Base-by-base conservation (phyloP, 2,888 invertebrate species). In the Stramonita haemastoma region DNA sequence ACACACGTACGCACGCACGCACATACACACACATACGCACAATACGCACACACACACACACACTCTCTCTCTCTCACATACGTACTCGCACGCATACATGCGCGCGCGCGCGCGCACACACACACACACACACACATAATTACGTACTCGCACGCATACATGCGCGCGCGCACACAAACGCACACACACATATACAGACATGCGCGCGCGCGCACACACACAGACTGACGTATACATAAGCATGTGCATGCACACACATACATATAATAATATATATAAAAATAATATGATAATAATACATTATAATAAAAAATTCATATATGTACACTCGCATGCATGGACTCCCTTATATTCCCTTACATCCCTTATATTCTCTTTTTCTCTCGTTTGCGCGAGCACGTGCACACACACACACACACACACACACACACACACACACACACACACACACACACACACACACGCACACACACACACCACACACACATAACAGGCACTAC, bases 41-140 rank as follows among this genome's bases (percentile, higher is more conserved):
- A 77, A 77, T 11, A 77, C 29, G 32, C 77, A 77, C 77, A 77
- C 77, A 32, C 77, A 77, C 77, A 77, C 77, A 77, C 77, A 77
- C 77, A 77, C 77, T 29, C 77, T 29, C 32, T 29, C 77, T 29
- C 77, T 29, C 77, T 29, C 17, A 32, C 77, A 77, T 32, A 77
- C 77, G 32, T 17, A 32, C 77, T 29, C 77, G 32, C 77, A 77
- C 77, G 32, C 73, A 73, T 6, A 73, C 73, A 73, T 6, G 19
- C 29, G 15, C 73, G 29, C 73, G 29, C 73, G 15, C 5, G 11
- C 73, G 29, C 73, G 29, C 29, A 70, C 26, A 70, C 70, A 70
- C 13, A 70, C 70, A 70, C 70, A 70, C 22, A 70, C 70, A 70
- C 22, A 70, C 22, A 70, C 70, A 70, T 5, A 22, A 13, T 19